These are phyloP conservation scores for Hylaeus volcanicus DNA, from an alignment of 1,140 invertebrate species.

Conservation along the genomic window DNA sequence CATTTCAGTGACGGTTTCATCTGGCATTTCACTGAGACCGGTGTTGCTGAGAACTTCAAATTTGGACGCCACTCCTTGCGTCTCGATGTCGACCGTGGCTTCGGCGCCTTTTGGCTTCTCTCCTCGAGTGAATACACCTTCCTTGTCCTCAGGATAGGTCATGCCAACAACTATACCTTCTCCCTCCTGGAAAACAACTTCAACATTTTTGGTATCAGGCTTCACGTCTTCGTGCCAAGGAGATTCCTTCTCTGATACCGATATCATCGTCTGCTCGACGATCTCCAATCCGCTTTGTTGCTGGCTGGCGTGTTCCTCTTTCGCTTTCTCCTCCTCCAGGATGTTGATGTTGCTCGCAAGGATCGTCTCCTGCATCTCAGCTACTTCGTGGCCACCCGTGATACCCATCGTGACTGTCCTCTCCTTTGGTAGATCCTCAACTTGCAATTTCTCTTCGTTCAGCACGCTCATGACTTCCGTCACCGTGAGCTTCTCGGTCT, in stretches of 20 bases:
- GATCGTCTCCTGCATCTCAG: slow-evolving; percentile 78
- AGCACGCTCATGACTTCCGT: slow-evolving; percentile 69
- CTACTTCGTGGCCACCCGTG: slow-evolving; percentile 77
- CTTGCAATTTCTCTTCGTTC: slow-evolving; percentile 67
- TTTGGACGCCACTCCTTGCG: slow-evolving; percentile 80
- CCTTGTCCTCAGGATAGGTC: slow-evolving; percentile 80
- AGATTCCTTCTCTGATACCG: slow-evolving; percentile 81
- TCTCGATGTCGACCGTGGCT: slow-evolving; percentile 79
- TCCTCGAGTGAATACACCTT: slow-evolving; percentile 74
- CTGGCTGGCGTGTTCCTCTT: slow-evolving; percentile 71
- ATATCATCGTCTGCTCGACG: slow-evolving; percentile 78
- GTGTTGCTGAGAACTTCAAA: slow-evolving; percentile 78
- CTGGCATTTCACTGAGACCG: slow-evolving; percentile 71
- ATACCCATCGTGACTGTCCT: slow-evolving; percentile 75
- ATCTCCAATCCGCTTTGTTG: slow-evolving; percentile 75
- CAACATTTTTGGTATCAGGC: slow-evolving; percentile 79
- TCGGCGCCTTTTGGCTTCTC: slow-evolving; percentile 73
- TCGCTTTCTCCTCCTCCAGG: slow-evolving; percentile 67
- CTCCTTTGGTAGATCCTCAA: slow-evolving; percentile 70
- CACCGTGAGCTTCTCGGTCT: slow-evolving; percentile 68
- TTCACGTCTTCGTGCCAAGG: slow-evolving; percentile 73
- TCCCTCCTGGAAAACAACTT: slow-evolving; percentile 78
- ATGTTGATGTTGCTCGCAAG: slow-evolving; percentile 65
- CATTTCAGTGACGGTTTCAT: slow-evolving; percentile 68
- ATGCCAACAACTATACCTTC: slow-evolving; percentile 79